Evolutionary conservation across 2,797 vertebrate species (phyloP), one percentile per base, ranked within the genome.

Genomic region (Esox masquinongy): DNA sequence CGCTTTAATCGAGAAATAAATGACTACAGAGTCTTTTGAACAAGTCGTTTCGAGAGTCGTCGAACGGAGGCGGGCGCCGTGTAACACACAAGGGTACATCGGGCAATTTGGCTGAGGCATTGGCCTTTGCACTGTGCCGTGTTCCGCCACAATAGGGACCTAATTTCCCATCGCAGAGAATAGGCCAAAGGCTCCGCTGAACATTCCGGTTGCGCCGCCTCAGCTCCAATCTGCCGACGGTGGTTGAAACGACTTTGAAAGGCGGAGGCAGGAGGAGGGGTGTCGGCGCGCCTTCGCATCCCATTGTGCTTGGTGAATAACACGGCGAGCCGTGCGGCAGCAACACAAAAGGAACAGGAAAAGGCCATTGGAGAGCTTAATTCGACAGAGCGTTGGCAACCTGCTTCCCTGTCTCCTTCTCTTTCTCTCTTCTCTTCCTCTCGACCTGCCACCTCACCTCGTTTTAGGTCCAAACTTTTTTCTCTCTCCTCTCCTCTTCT

Each of bases 231-330:
- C 80, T 82, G 72, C 69, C 77, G 82, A 78, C 72, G 61, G 51
- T 47, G 36, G 78, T 87, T 90, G 89, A 91, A 91, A 88, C 80
- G 82, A 82, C 87, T 87, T 87, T 47, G 88, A 87, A 90, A 88
- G 83, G 77, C 67, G 43, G 75, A 1, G 0, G 22, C 68, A 77
- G 70, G 72, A 78, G 77, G 76, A 64, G 74, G 77, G 83, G 79
- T 73, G 79, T 67, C 36, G 22, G 14, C 73, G 31, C 79, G 83
- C 86, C 86, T 90, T 91, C 92, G 90, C 91, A 89, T 84, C 82
- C 87, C 84, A 87, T 91, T 90, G 89, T 93, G 82, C 70, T 77
- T 77, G 39, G 80, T 89, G 88, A 93, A 93, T 89, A 90, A 89
- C 68, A 47, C 83, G 86, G 82, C 56, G 26, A 83, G 50, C 51